Conservation (phyloP, 2,113 vertebrate genomes). For the Bos indicus region DNA sequence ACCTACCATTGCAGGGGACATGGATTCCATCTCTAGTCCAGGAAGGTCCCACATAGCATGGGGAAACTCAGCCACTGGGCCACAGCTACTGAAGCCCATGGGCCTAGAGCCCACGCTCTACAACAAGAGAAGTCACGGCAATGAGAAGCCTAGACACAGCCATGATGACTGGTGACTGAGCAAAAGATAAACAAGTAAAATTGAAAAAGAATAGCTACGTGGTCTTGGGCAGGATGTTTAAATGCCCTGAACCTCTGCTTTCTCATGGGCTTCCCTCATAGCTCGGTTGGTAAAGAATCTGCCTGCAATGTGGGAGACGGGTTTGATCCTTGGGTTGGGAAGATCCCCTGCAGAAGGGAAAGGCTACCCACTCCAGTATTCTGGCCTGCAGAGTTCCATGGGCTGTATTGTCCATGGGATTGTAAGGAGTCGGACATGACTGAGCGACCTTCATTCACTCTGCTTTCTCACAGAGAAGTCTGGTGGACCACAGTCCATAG, state of each 20-base stretch:
- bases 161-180: not conserved
- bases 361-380: not conserved
- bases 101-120: not conserved
- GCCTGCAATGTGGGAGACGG: not conserved
- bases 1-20: not conserved
- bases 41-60: not conserved
- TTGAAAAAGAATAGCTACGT: not conserved
- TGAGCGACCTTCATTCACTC: not conserved
- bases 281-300: not conserved
- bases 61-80: not conserved
- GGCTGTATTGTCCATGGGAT: not conserved
- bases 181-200: not conserved
- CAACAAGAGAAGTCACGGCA: not conserved
- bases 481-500: not conserved
- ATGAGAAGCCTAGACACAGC: not conserved
- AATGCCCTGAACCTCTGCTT: rapidly evolving
- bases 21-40: not conserved
- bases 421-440: rapidly evolving
- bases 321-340: not conserved
- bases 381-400: not conserved
- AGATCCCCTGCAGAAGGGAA: not conserved
- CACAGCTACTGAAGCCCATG: not conserved
- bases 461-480: not conserved
- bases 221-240: not conserved
- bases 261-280: not conserved